A percentile compares a stretch with the other conserved stretches of the same genome.
These are phyloP conservation scores for Phalacrocorax pelagicus DNA, from an alignment of 2,113 vertebrate species.

Conservation along the genomic window DNA sequence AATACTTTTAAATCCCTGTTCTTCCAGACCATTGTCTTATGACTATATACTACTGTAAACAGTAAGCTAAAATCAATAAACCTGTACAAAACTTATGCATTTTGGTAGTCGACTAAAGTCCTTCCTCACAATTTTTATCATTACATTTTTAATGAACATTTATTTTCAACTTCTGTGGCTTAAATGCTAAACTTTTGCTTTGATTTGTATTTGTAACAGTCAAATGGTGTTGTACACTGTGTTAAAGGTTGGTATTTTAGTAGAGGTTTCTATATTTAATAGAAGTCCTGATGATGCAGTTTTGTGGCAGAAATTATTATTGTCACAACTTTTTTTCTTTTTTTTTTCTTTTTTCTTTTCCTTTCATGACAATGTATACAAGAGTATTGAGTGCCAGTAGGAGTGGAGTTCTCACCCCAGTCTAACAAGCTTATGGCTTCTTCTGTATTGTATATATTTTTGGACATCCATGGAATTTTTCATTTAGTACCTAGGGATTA, in stretches of 20 bases:
- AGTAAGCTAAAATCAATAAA: neutral
- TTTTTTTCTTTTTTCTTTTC: neutral
- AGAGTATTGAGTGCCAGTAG: neutral
- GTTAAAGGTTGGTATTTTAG: neutral
- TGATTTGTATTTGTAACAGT: neutral
- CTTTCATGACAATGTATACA: neutral
- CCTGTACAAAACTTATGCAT: neutral
- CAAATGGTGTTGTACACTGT: neutral
- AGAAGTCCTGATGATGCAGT: neutral
- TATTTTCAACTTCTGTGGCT: neutral
- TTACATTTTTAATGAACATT: neutral
- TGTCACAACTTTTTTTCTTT: neutral
- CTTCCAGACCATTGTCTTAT: neutral
- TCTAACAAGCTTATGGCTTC: neutral
- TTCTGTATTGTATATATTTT: neutral
- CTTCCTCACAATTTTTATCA: neutral
- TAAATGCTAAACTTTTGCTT: neutral
- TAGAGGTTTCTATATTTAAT: neutral
- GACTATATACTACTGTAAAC: neutral
- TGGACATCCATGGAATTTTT: neutral
- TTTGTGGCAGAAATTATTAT: neutral
- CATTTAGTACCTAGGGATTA: neutral
- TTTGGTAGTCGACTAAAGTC: neutral
- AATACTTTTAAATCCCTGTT: neutral
- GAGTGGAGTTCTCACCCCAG: neutral